Evolutionary conservation across 2,888 invertebrate species (phyloP), one percentile per base, ranked within the genome.

Genomic region (Cynaeus angustus): DNA sequence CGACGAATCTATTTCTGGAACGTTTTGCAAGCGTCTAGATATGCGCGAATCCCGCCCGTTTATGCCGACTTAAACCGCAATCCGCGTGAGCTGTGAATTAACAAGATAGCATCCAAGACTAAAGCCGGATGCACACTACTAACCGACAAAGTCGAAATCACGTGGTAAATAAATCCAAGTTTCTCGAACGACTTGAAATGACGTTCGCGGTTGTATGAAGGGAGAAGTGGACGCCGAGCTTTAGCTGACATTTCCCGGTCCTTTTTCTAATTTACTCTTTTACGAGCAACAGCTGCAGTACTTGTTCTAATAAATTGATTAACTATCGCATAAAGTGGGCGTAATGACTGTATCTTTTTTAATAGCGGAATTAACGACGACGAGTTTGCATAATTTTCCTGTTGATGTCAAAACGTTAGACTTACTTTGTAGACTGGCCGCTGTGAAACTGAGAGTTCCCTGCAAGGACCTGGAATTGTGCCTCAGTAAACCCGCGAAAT

Each of bases 391-490:
- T 61, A 61, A 61, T 61, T 61, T 48, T 48, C 37, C 37, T 26
- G 38, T 14, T 4, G 48, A 33, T 61, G 48, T 38, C 48, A 48
- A 33, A 59, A 46, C 2, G 16, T n/a, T 6, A 14, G 21, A 86
- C 89, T 89, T 85, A 94, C 95, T 91, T 89, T 92, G 91, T 78
- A 94, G 87, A 69, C 91, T 90, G 78, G 89, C 87, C 75, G 92
- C 90, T 30, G 94, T 94, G 55, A 91, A 90, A 73, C 91, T 89
- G 75, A 95, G 87, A 69, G 93, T 88, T 75, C 93, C 94, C 75
- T 92, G 91, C 69, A 94, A 88, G 75, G 92, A 91, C 80, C 90
- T 88, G 66, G 92, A 91, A 76, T 93, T 91, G 81, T 90, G 90
- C 72, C 91, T 89, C 73, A 93, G 87, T 78, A 92, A 87, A 72